These are phyloP conservation scores for Cinara cedri DNA, from an alignment of 2,888 invertebrate genomes.

Conservation along the genomic window DNA sequence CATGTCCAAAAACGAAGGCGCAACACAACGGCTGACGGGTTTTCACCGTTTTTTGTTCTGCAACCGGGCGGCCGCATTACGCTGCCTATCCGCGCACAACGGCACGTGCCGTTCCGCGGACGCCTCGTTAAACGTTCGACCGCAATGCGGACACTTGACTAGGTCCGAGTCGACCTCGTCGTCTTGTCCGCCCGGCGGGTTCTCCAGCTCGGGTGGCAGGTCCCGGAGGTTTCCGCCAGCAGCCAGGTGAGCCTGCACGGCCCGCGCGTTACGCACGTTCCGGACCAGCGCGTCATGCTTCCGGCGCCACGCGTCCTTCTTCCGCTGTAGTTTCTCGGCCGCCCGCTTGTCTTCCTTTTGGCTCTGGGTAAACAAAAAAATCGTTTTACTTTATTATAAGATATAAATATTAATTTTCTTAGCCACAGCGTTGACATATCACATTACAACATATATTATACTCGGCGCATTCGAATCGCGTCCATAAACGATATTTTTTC, in stretches of 20 bases:
- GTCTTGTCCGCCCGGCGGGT: conserved; percentile 85
- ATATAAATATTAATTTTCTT: no score
- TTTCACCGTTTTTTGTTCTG: conserved; percentile 42
- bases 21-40: no score
- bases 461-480: no score
- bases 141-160: conserved; percentile 87
- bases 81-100: conserved; percentile 82
- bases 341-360: conserved; percentile 28
- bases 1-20: no score
- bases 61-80: conserved; percentile 66
- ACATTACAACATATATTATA: no score
- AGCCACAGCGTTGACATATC: no score
- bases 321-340: conserved; percentile 52
- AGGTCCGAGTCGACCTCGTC: conserved; percentile 90
- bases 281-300: conserved; percentile 93
- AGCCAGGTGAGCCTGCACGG: conserved; percentile 78
- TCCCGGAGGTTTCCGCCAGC: conserved; percentile 86
- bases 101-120: conserved; percentile 93
- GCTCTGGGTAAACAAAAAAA: not conserved
- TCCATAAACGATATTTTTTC: no score
- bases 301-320: conserved; percentile 81
- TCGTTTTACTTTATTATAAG: no score
- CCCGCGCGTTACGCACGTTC: conserved; percentile 77
- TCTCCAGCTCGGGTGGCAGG: conserved; percentile 85
- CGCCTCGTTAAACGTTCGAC: conserved; percentile 79